Evolutionary conservation across 2,888 invertebrate species (phyloP), one percentile per base, ranked within the genome.

Genomic region (Pegoplata infirma): DNA sequence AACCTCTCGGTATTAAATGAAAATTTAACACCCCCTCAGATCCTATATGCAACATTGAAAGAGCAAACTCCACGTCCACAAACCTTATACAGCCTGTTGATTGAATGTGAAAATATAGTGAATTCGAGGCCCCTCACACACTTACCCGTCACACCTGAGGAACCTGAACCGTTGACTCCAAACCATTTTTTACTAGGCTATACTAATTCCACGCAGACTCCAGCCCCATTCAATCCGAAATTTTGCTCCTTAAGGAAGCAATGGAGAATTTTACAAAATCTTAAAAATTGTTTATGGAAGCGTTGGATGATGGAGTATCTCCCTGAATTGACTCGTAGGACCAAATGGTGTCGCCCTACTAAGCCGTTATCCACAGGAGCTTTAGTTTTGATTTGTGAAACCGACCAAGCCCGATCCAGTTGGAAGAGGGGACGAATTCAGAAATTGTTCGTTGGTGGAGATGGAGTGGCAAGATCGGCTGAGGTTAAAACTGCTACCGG

Each of bases 21-120:
- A n/a, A n/a, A n/a, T 56, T 56, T 19, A 67, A 67, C n/a, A 56
- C 67, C 1, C 67, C 56, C 1, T 53, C 23, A 6, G 66, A 53
- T 44, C 66, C 55, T 25, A 25, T 44, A 3, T 7, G n/a, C 28
- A 8, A 56, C 56, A n/a, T 53, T 75, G 47, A 69, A 66, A 25
- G 69, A 74, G 23, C 23, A 76, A 25, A 28, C 76, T 0, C 76
- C 80, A 3, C 25, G 32, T 12, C 14, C 74, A 5, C 59, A 74
- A 40, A 76, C 69, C 1, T n/a, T 74, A 14, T 5, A 44, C 53
- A 59, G 16, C n/a, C n/a, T 73, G 1, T 16, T 80, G 12, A 61
- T 74, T 0, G 71, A 80, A 59, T 58, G 61, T 0, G 76, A 77
- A 28, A 78, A 81, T 32, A 78, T 78, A 5, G 68, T 80, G 0